phyloP scores from a whole-genome alignment of 2,797 vertebrate genomes.

The Tragopan temminckii region DNA sequence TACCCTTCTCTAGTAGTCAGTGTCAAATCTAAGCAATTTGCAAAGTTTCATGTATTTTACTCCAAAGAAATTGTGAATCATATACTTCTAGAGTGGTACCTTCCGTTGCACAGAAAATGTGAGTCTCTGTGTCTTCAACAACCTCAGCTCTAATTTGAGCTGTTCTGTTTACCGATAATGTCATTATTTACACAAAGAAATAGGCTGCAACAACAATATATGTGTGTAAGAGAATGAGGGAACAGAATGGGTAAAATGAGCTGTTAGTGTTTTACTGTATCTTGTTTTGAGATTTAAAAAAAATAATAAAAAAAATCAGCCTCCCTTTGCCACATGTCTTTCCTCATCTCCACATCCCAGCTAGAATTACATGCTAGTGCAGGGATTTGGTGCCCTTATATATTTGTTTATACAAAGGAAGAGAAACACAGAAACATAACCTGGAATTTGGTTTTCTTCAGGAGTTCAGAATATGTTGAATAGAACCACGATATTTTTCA shows the following conservation, averaged over 20 bases:
- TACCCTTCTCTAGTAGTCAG: not conserved
- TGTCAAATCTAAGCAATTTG: constrained; percentile 2
- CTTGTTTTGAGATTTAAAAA: not conserved
- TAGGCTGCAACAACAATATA: accelerated
- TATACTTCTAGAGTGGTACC: not conserved
- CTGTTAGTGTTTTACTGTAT: not conserved
- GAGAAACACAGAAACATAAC: not conserved
- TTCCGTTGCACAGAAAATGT: not conserved
- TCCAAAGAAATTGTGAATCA: not conserved
- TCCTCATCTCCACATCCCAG: not conserved
- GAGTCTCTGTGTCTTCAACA: not conserved
- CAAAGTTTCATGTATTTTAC: accelerated
- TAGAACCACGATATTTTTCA: not conserved
- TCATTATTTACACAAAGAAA: not conserved
- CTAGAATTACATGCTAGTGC: not conserved
- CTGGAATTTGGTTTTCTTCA: not conserved
- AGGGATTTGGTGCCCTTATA: not conserved
- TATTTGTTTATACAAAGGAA: not conserved
- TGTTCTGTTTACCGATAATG: not conserved
- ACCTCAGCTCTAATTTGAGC: not conserved
- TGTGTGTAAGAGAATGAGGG: not conserved
- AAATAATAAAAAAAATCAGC: not conserved
- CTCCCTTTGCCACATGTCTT: not conserved
- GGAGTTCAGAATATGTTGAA: not conserved
- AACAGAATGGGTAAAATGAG: not conserved